A percentile compares a stretch with the other conserved stretches of the same genome.
Evolutionary conservation across 2,888 invertebrate species (phyloP).

Genomic region (Caenorhabditis macrosperma): DNA sequence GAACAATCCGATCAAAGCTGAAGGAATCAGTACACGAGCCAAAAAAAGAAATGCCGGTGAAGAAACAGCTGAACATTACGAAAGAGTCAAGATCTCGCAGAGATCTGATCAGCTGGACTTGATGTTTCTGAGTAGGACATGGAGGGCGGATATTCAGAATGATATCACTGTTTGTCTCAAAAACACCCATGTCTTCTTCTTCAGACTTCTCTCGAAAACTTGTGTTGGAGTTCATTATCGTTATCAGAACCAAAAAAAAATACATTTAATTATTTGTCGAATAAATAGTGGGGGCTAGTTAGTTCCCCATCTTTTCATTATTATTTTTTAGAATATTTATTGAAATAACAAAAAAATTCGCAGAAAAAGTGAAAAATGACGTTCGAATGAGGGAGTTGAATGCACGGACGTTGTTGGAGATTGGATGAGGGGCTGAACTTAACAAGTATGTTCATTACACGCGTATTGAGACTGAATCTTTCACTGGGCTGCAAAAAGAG

Average conservation of each 20-base stretch:
- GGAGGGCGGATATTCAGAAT: not conserved
- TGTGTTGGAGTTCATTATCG: too few species aligned
- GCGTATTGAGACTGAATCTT: slow-evolving; percentile 55
- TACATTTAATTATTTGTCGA: too few species aligned
- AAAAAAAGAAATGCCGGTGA: not conserved
- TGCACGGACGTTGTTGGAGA: slow-evolving; percentile 30
- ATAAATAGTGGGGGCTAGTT: too few species aligned
- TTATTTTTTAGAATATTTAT: too few species aligned
- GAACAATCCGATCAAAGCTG: not conserved
- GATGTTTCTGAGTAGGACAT: not conserved
- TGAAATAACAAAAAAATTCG: slow-evolving; percentile 20
- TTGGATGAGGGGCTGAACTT: slow-evolving; percentile 18
- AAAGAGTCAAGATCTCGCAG: too few species aligned
- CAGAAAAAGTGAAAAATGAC: slow-evolving; percentile 4
- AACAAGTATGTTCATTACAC: slow-evolving; percentile 59
- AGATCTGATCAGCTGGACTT: not conserved
- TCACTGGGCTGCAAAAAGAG: slow-evolving; percentile 48
- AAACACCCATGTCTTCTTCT: not conserved
- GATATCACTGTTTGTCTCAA: not conserved
- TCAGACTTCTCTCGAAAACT: not conserved
- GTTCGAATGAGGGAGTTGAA: not conserved
- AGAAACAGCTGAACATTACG: not conserved
- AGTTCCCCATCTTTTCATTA: too few species aligned
- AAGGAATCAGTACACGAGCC: not conserved
- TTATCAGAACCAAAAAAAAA: too few species aligned